These are phyloP conservation scores for Diplosoma virens DNA, from an alignment of 23 tunicate species.

Conservation along the genomic window DNA sequence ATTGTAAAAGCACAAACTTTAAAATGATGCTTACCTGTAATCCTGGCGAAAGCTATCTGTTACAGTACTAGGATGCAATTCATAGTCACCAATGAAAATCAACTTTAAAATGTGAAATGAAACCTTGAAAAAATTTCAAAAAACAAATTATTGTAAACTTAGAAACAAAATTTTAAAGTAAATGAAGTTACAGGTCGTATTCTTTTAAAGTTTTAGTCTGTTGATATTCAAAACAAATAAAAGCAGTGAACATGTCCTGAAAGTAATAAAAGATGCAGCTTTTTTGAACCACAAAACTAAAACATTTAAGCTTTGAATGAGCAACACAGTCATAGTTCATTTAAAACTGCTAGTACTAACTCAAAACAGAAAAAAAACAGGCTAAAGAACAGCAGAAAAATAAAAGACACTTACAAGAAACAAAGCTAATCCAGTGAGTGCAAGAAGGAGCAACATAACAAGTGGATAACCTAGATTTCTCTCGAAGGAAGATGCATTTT, in stretches of 20 bases:
- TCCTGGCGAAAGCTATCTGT: conserved; percentile 55
- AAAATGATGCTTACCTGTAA: conserved; percentile 43
- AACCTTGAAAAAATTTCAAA: conserved; percentile 37
- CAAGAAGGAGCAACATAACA: conserved; percentile 53
- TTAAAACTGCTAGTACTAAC: no score
- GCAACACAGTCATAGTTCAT: no score
- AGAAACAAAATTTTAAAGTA: no score
- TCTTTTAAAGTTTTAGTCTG: not conserved
- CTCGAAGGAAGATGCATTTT: conserved; percentile 74
- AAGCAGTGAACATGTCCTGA: no score
- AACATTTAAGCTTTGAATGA: no score
- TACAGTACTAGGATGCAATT: conserved; percentile 76
- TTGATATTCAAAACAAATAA: no score
- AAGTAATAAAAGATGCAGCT: no score
- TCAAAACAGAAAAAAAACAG: not conserved
- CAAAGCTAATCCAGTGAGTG: conserved; percentile 76
- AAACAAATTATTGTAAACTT: no score
- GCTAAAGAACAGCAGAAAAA: not conserved
- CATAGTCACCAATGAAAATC: conserved; percentile 82
- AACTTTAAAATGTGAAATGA: conserved; percentile 69
- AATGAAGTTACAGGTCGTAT: no score
- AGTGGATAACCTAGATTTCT: conserved; percentile 79
- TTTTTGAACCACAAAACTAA: no score
- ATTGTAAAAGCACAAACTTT: no score
- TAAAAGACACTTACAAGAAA: conserved; percentile 48